These are phyloP conservation scores for Zelleria hepariella DNA, from an alignment of 2,888 invertebrate genomes.

Conservation along the genomic window DNA sequence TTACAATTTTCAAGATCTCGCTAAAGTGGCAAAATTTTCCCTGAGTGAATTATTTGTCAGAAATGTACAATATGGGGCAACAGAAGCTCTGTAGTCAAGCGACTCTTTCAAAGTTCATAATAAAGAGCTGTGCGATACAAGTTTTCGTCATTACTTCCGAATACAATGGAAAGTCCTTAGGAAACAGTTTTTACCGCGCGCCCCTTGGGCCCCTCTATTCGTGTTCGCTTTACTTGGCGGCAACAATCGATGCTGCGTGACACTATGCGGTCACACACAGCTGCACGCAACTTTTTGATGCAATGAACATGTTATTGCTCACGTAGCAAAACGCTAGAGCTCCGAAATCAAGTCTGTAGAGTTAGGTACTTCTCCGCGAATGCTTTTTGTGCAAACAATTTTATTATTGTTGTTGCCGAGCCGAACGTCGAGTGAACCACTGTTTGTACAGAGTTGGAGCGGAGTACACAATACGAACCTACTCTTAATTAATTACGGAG, in stretches of 20 bases:
- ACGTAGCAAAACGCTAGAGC: too few relatives aligned
- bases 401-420: not conserved
- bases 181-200: conserved; percentile 12
- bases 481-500: not conserved
- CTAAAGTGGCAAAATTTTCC: too few relatives aligned
- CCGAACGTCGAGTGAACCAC: not conserved
- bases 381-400: not conserved
- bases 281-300: not conserved
- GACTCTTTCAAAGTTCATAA: conserved; percentile 14
- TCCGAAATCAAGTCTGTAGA: too few relatives aligned
- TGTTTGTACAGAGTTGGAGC: not conserved
- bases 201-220: too few relatives aligned
- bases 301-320: too few relatives aligned
- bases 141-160: conserved; percentile 41
- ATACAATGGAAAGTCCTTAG: conserved; percentile 33
- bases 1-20: too few relatives aligned
- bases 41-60: not conserved
- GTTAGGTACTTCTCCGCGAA: not conserved
- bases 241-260: conserved; percentile 4
- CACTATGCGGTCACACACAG: not conserved
- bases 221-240: conserved; percentile 11
- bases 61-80: not conserved
- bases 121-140: conserved; percentile 31
- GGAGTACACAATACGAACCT: not conserved
- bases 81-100: conserved; percentile 20